Evolutionary conservation across 2,113 vertebrate genomes (phyloP), one percentile per base, ranked within the genome.

Genomic region (Delphinus delphis): DNA sequence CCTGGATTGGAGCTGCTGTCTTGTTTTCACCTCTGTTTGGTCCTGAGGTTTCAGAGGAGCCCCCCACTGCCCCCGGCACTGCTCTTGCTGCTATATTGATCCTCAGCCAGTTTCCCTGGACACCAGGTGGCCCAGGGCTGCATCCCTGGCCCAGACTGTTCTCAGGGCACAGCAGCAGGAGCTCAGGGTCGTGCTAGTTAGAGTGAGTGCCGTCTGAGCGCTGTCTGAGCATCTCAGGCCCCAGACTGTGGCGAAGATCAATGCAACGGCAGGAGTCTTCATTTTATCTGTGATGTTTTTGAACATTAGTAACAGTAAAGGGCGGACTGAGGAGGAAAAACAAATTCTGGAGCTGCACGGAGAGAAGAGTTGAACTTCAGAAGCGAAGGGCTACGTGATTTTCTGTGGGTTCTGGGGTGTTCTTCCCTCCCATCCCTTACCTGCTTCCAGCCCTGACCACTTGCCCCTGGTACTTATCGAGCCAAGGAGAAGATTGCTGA

Each of bases 231-330:
- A 14, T 36, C 82, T 36, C 79, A 8, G 94, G 80, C 87, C 86
- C 81, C 82, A 63, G 53, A 26, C 82, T 36, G 86, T 0, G 7
- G 68, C 3, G 10, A 28, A 14, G 80, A 97, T 95, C 97, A 31
- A 96, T 95, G 93, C 50, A 14, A 2, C 95, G 77, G 96, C 95
- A 2, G 95, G 96, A 10, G n/a, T 21, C 96, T 44, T 33, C 62
- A 13, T 31, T 44, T 21, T 31, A 13, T n/a, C 88, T 41, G 65
- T 14, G 88, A 12, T 41, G 60, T 23, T 33, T 88, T 28, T 73
- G 62, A 89, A 62, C 53, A 21, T 36, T 31, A 88, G 74, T 33
- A 58, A 50, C 73, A n/a, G 73, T 15, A 7, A 81, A 81, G 53
- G 60, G 82, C 89, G 7, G 58, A 41, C 0, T 26, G 25, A 18